Conservation (phyloP, 2,888 invertebrate species). For the Celastrina argiolus region DNA sequence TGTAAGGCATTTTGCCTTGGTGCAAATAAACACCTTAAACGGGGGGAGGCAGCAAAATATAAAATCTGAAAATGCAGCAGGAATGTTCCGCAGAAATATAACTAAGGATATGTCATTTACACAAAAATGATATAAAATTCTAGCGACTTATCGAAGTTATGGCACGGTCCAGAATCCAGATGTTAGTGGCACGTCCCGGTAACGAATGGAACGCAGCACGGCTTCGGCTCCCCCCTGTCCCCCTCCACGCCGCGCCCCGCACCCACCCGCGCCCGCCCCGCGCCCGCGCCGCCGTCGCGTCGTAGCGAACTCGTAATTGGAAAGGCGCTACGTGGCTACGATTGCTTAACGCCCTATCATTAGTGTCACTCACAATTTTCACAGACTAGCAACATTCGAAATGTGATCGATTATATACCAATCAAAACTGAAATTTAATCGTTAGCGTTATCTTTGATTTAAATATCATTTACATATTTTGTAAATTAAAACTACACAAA, state of each 20-base stretch:
- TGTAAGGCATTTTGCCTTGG: too few species aligned
- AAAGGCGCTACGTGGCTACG: slow-evolving; percentile 58
- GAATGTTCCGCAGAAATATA: not conserved
- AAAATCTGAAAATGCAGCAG: not conserved
- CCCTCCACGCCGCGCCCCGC: slow-evolving; percentile 23
- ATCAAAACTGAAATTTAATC: slow-evolving; percentile 16
- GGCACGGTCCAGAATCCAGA: slow-evolving; percentile 58
- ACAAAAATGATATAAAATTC: slow-evolving; percentile 33
- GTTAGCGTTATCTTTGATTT: not conserved
- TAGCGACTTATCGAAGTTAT: slow-evolving; percentile 57
- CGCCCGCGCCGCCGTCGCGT: slow-evolving; percentile 35
- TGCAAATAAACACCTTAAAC: not conserved
- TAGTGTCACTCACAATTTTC: slow-evolving; percentile 73
- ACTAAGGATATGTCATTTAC: slow-evolving; percentile 10
- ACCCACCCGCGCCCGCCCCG: slow-evolving; percentile 35
- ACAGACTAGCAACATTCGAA: slow-evolving; percentile 30
- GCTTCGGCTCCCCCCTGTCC: slow-evolving; percentile 41
- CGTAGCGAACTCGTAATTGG: slow-evolving; percentile 58
- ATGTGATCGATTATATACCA: slow-evolving; percentile 25
- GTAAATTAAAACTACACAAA: not conserved
- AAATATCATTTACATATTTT: not conserved
- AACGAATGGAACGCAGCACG: slow-evolving; percentile 69
- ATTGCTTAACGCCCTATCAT: slow-evolving; percentile 64
- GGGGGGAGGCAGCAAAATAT: not conserved
- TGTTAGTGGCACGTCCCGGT: slow-evolving; percentile 65